A percentile compares a stretch with the other conserved stretches of the same genome.
Conservation (phyloP, 2,797 vertebrate genomes). For the Bradypus variegatus region DNA sequence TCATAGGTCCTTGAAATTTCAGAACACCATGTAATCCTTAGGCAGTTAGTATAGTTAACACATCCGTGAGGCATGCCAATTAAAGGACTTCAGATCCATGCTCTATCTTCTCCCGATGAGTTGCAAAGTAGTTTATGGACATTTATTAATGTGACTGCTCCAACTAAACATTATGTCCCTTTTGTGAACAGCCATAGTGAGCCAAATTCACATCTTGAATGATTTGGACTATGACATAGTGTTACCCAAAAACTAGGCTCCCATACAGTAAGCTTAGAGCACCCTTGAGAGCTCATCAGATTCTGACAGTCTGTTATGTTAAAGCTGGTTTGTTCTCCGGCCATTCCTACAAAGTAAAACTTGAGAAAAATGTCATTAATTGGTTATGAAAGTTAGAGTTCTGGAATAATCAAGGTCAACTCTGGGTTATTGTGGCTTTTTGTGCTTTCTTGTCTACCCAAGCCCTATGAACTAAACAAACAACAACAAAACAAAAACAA, state of each 20-base stretch:
- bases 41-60: background rate
- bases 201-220: background rate
- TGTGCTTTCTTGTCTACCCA: background rate
- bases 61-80: background rate
- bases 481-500: background rate
- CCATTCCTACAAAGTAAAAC: background rate
- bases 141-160: background rate
- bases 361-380: background rate
- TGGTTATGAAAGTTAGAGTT: background rate
- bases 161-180: background rate
- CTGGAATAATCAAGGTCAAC: background rate
- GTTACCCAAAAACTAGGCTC: background rate
- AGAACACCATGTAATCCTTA: background rate
- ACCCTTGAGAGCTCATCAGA: background rate
- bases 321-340: background rate
- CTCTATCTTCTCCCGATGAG: background rate
- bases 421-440: background rate
- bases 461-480: background rate
- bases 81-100: background rate
- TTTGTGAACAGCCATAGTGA: background rate
- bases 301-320: background rate
- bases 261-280: background rate
- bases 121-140: background rate
- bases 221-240: background rate
- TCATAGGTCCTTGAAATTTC: background rate